Percentiles rank a stretch among this genome's conserved stretches.
These are phyloP conservation scores for Triops longicaudatus DNA, from an alignment of 1,140 invertebrate species.

Conservation along the genomic window DNA sequence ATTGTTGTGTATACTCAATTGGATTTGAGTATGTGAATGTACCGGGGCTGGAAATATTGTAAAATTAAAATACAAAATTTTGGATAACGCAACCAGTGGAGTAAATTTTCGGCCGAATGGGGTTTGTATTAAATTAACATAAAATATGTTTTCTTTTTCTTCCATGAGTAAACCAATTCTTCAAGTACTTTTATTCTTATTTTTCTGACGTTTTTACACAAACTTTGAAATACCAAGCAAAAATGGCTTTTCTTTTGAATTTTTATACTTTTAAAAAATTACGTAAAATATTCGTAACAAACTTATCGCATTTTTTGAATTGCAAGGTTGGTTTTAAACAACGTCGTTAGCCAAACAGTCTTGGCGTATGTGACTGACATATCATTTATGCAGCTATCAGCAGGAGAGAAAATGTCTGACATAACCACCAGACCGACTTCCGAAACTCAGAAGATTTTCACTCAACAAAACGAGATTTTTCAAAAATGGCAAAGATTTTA, in stretches of 20 bases:
- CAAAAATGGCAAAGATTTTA: not conserved
- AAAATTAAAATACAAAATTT: not conserved
- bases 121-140: not conserved
- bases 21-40: not conserved
- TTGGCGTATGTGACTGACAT: not conserved
- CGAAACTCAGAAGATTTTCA: not conserved
- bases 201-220: not conserved
- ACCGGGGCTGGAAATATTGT: not conserved
- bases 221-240: not conserved
- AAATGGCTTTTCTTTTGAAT: not conserved
- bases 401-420: not conserved
- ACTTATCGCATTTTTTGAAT: not conserved
- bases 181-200: not conserved
- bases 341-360: not conserved
- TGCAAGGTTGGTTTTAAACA: not conserved
- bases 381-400: not conserved
- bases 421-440: not conserved
- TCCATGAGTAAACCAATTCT: not conserved
- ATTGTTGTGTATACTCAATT: not conserved
- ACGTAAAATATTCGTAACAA: slow-evolving; percentile 9
- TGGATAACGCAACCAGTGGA: not conserved
- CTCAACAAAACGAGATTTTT: not conserved
- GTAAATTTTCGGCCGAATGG: not conserved
- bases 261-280: not conserved
- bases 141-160: not conserved